Base-by-base conservation (phyloP, 2,797 vertebrate species). In the Tinamus major region DNA sequence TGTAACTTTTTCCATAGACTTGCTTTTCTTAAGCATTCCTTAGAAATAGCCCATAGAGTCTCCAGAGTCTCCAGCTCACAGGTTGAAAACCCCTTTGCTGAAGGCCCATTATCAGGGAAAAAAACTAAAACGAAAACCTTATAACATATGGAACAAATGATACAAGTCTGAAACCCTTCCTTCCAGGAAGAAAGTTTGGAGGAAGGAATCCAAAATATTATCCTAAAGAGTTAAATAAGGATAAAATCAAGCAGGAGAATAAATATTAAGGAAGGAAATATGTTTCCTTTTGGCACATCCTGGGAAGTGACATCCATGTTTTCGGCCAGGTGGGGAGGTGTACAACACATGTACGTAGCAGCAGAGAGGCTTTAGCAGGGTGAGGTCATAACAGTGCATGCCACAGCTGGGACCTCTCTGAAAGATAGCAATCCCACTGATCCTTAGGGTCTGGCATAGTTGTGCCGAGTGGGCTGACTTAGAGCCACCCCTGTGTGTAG, bases 401-500 rank as follows among this genome's bases (percentile, higher is more conserved):
- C 56, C 68, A 58, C 91, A 94, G 83, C 91, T 96, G 83, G 75
- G 71, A 27, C 92, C 61, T 94, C 78, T 93, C 80, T 90, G 79
- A 74, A 90, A 85, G 68, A 87, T 7, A 53, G 90, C 70, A 94
- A 93, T 93, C 74, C 80, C 81, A 79, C 77, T 88, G 93, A 90
- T 90, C 85, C 94, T 95, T 90, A 88, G 95, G 83, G 95, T 68
- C 55, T 91, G 78, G 51, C 58, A 9, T 39, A 12, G 15, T 49
- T 93, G 83, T 88, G 91, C 96, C 88, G 90, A 95, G 75, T 85
- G 80, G 80, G 83, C 88, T 93, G 74, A 92, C 83, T 90, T 82
- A 89, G 90, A 88, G 75, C 64, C 70, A 37, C 62, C 68, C 41
- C 88, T 71, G 88, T 51, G 31, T 87, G 92, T 83, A 90, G 95